phyloP scores from a whole-genome alignment of 2,113 vertebrate genomes.

The Gasterosteus nipponicus region DNA sequence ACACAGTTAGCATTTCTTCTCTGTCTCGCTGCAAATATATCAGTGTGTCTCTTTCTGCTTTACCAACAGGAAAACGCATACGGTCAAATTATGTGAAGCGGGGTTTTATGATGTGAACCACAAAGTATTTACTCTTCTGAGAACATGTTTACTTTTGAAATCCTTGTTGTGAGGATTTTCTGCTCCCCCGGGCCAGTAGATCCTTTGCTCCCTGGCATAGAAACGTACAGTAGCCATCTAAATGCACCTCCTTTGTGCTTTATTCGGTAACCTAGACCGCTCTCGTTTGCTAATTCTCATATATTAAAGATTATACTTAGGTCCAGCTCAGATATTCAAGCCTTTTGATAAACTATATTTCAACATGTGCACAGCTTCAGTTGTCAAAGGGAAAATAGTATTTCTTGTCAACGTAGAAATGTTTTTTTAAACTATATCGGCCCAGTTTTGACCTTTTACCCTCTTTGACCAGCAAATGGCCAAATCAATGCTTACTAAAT shows the following conservation, averaged over 20 bases:
- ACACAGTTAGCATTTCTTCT: slow-evolving; percentile 65
- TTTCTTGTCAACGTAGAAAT: neutral
- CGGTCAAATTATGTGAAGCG: slow-evolving; percentile 59
- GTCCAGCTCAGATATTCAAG: neutral
- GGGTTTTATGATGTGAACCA: slow-evolving; percentile 72
- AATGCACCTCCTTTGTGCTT: slow-evolving; percentile 5
- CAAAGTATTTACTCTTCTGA: slow-evolving; percentile 70
- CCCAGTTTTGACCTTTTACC: neutral
- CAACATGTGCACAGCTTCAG: neutral
- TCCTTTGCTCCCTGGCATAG: slow-evolving; percentile 11
- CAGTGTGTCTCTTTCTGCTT: slow-evolving; percentile 49
- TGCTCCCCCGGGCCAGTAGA: slow-evolving; percentile 17
- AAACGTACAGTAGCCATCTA: neutral
- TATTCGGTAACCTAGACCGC: slow-evolving; percentile 8
- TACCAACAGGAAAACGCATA: slow-evolving; percentile 53
- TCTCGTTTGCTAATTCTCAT: neutral
- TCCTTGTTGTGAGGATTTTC: slow-evolving; percentile 53
- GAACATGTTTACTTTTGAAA: slow-evolving; percentile 61
- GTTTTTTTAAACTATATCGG: neutral
- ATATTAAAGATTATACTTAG: neutral
- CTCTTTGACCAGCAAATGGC: slow-evolving; percentile 4
- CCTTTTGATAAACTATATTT: slow-evolving; percentile 10
- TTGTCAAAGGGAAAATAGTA: neutral
- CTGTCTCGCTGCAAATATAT: slow-evolving; percentile 62
- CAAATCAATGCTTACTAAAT: neutral